Evolutionary conservation across 1,140 invertebrate species (phyloP), one percentile per base, ranked within the genome.

Genomic region (Cardiocondyla obscurior): DNA sequence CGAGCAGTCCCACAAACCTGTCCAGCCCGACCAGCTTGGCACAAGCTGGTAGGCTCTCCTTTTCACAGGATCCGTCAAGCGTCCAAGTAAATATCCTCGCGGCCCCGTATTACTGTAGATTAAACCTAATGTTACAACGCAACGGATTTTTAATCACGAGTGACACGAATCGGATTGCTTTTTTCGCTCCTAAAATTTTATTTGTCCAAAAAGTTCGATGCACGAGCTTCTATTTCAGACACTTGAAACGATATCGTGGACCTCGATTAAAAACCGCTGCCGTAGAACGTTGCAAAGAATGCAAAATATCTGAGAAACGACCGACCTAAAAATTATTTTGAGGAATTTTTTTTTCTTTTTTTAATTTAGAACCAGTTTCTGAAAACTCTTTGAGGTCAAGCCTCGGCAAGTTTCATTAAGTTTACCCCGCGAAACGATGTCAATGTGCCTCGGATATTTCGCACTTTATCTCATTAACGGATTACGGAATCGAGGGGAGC

Each of bases 1-100:
- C 95, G 92, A 95, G 95, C 91, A 96, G 95, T 93, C 96, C 96
- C 88, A 95, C 96, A 88, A 96, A 96, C 86, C 94, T 97, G 91
- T 97, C 97, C 58, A 62, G 58, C 87, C 97, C 97, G 58, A 96
- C 96, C 87, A 95, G 95, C 92, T 93, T 94, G 92, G 87, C 93
- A 91, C 92, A 94, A 94, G 92, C 95, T 95, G 93, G 92, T 92
- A 91, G 93, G 94, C 90, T 94, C 93, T 92, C 94, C 94, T 90
- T 94, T 93, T 92, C 94, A 93, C 92, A 94, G 94, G 93, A 94
- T 91, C 94, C 94, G 90, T 90, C 92, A 93, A 92, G 85, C 89
- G 91, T 90, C 92, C 93, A 94, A 94, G 93, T 94, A 94, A 93
- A 94, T 94, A 93, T 93, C 91, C 90, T 93, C 85, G 87, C 82